Base-by-base conservation (phyloP, 2,888 invertebrate species). In the Cantharis rufa region DNA sequence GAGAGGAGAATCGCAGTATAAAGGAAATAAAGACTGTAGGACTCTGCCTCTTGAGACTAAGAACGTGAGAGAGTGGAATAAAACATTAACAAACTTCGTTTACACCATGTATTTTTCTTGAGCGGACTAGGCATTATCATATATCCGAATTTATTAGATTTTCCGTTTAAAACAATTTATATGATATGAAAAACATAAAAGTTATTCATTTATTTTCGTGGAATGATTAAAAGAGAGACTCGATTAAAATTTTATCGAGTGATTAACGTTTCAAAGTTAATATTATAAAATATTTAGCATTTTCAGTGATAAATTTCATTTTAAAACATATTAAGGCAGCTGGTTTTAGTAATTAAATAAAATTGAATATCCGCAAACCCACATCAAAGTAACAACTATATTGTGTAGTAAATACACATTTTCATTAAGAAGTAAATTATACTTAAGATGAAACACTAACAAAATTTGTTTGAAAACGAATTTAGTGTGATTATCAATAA, bases 1-100 rank as follows among this genome's bases (percentile, higher is more conserved):
- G 86, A 86, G 86, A 86, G 84, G 86, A 84, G 86, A 87, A 87
- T 86, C 86, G 86, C 85, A 82, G 84, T 83, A 86, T 86, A 86
- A 87, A 87, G 84, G 85, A 85, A 86, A 86, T 86, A 86, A 86
- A 86, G 84, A 84, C 84, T 78, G 78, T 81, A 80, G 83, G 82
- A 82, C 79, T 66, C 79, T 79, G 82, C 82, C 84, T 84, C 84
- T 81, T 71, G 85, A 84, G 84, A 83, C 80, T 68, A 68, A 70
- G 81, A 83, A 84, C 85, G 85, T 84, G 85, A 82, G 81, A 79
- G 82, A 81, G 73, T 82, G 83, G 80, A 79, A 80, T 80, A 80
- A 80, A 80, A 80, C 80, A 80, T 80, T 80, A 80, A 80, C 78
- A 80, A 75, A 75, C 73, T 76, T 74, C 80, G 78, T 76, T 78